Evolutionary conservation across 2,113 vertebrate species (phyloP), one percentile per base, ranked within the genome.

Genomic region (Tragelaphus scriptus): DNA sequence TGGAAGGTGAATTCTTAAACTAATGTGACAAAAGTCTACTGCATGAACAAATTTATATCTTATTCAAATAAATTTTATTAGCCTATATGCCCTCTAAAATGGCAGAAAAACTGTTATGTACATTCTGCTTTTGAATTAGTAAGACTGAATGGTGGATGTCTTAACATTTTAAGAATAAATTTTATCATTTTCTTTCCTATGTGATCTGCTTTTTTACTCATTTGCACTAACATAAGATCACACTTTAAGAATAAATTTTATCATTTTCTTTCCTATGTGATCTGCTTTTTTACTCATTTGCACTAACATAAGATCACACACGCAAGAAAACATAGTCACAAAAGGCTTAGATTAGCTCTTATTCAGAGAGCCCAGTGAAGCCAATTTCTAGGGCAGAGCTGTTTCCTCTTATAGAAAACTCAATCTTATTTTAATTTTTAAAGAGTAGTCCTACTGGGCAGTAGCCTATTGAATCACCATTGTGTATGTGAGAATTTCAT

Each of bases 351-450:
- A 68, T 95, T 95, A 55, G 79, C 25, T 92, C 51, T 92, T 93
- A 92, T 63, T 96, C 85, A 51, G 59, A 95, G n/a, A 95, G 61
- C 84, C 6, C 13, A 82, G 77, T 65, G 28, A 80, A 95, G 59
- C 63, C 53, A 7, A 56, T 97, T 94, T 97, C 81, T 95, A 44
- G 80, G 90, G 88, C 56, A 95, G 86, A 84, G 40, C 85, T 85
- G 88, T 15, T 91, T 92, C 59, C 82, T 95, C 23, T 63, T 91
- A 91, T 2, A 97, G 92, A 94, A 95, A 97, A 90, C n/a, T 93
- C 87, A 75, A 96, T 93, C 61, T 98, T 93, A 90, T 91, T 98
- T 95, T 97, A 90, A 96, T 92, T 97, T 98, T 98, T 96, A 98
- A 96, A 97, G 59, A 95, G 92, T 49, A 51, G 80, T 81, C 90